Percentiles rank a stretch among this genome's conserved stretches.
Conservation (phyloP, 2,797 vertebrate genomes). For the Eleutherodactylus coqui region DNA sequence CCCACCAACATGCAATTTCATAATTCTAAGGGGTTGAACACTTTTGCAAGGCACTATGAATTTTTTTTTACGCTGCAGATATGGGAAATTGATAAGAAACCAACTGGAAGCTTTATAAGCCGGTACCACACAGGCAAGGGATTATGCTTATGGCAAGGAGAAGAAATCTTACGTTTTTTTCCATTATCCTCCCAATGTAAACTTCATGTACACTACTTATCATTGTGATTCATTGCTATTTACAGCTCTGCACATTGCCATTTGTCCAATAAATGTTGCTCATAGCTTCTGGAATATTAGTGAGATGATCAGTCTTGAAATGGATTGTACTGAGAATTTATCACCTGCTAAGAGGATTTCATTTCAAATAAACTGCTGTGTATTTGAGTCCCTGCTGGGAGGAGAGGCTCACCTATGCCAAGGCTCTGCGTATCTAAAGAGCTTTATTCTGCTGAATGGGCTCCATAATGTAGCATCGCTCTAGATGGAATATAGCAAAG, state of each 20-base stretch:
- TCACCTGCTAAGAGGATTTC: slow-evolving; percentile 60
- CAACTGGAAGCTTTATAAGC: neutral
- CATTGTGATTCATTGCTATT: slow-evolving; percentile 52
- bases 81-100: neutral
- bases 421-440: slow-evolving; percentile 22
- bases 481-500: neutral
- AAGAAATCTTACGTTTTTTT: slow-evolving; percentile 24
- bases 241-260: slow-evolving; percentile 30
- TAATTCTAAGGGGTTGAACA: neutral
- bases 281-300: slow-evolving; percentile 54
- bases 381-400: slow-evolving; percentile 35
- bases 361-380: slow-evolving; percentile 47
- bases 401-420: slow-evolving; percentile 14
- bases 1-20: neutral
- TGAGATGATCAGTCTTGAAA: slow-evolving; percentile 56
- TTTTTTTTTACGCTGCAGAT: neutral
- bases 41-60: neutral
- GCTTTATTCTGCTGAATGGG: slow-evolving; percentile 27
- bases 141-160: slow-evolving; percentile 46
- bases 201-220: slow-evolving; percentile 50
- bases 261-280: slow-evolving; percentile 50
- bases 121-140: neutral
- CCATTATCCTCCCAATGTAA: slow-evolving; percentile 43
- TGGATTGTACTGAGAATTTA: slow-evolving; percentile 53
- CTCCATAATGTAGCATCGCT: neutral